phyloP scores from a whole-genome alignment of 2,113 vertebrate genomes.

The Leptobrachium leishanense region DNA sequence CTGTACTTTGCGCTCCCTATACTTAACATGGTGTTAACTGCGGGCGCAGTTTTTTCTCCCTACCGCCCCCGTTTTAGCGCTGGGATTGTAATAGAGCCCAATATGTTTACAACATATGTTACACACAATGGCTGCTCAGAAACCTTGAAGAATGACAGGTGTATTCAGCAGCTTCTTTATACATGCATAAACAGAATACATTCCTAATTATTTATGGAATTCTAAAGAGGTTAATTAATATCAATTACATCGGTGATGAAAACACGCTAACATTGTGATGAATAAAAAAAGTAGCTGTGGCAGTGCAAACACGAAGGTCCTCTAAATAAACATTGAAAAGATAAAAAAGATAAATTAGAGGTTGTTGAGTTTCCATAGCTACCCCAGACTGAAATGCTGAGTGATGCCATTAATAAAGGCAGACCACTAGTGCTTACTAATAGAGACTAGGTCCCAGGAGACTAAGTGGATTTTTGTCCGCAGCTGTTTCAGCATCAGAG shows the following conservation, averaged over 20 bases:
- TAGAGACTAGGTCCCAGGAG: too few species aligned
- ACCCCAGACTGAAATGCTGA: slow-evolving; percentile 22
- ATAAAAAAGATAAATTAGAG: slow-evolving; percentile 17
- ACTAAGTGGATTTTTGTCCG: too few species aligned
- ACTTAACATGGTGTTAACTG: too few species aligned
- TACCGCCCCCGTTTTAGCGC: too few species aligned
- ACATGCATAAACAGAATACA: background rate
- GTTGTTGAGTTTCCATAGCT: slow-evolving; percentile 23
- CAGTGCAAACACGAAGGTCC: background rate
- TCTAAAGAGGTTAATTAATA: slow-evolving; percentile 27
- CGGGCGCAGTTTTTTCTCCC: too few species aligned
- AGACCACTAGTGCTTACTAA: background rate
- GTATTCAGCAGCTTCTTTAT: background rate
- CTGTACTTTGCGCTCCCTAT: too few species aligned
- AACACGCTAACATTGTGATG: background rate
- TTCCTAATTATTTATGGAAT: slow-evolving; percentile 11
- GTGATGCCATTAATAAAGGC: slow-evolving; percentile 33
- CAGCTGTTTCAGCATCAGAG: too few species aligned
- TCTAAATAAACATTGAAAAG: slow-evolving; percentile 7
- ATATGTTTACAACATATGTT: background rate
- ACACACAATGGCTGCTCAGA: slow-evolving; percentile 11
- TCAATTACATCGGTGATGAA: slow-evolving; percentile 4
- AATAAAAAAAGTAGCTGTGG: background rate
- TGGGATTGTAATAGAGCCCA: too few species aligned
- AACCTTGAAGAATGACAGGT: slow-evolving; percentile 19